These are phyloP conservation scores for Antheraea mylitta DNA, from an alignment of 1,140 invertebrate species.

Conservation along the genomic window DNA sequence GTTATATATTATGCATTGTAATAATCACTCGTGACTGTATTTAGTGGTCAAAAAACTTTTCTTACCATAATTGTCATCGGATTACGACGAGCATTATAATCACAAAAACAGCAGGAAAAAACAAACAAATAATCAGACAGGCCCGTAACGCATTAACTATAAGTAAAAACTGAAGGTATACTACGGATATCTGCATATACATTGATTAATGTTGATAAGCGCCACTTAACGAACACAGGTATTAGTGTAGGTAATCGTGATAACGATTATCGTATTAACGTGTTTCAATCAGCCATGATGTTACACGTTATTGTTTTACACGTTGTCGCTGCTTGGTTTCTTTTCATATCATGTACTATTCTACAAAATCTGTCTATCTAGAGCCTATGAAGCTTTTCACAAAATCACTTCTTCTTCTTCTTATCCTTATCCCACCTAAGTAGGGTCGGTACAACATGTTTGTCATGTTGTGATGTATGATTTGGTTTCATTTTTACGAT, in stretches of 20 bases:
- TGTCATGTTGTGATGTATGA: too few relatives aligned
- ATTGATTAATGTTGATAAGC: slow-evolving; percentile 32
- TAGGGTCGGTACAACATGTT: too few relatives aligned
- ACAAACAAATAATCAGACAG: slow-evolving; percentile 16
- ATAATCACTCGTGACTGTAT: background rate
- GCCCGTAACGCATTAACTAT: background rate
- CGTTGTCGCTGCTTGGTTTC: background rate
- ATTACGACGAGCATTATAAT: background rate
- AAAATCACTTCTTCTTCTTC: too few relatives aligned
- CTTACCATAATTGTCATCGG: slow-evolving; percentile 24
- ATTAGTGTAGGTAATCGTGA: slow-evolving; percentile 47
- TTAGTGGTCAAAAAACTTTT: background rate
- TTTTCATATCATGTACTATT: background rate
- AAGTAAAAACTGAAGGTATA: background rate
- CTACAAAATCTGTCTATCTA: too few relatives aligned
- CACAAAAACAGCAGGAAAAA: slow-evolving; percentile 16
- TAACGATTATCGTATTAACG: slow-evolving; percentile 34
- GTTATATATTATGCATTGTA: too few relatives aligned
- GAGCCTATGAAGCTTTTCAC: too few relatives aligned
- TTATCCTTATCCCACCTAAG: too few relatives aligned
- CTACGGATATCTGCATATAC: background rate
- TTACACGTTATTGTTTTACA: slow-evolving; percentile 22
- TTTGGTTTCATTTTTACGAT: too few relatives aligned
- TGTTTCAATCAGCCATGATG: slow-evolving; percentile 19
- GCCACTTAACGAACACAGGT: slow-evolving; percentile 31